Base-by-base conservation (phyloP, 2,113 vertebrate genomes). In the Gallinago media region DNA sequence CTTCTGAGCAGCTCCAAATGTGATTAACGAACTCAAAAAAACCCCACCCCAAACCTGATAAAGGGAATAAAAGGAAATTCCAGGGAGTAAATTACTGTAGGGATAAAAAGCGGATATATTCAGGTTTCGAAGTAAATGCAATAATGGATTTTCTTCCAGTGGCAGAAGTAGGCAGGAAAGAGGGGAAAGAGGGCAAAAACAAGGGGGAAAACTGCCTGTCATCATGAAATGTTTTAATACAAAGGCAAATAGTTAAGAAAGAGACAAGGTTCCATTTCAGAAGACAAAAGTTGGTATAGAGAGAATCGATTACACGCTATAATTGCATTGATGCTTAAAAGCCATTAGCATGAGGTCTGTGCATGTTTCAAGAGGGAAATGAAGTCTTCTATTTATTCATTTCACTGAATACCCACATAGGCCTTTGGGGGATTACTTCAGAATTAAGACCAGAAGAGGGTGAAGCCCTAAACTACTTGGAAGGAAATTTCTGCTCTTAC, bases 291-390 rank as follows among this genome's bases (percentile, higher is more conserved):
- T 54, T 55, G 23, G 34, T 74, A 88, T 18, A 71, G 62, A 84
- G 58, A 52, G n/a, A 91, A 94, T 94, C 19, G 21, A 94, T 92
- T 91, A 92, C 44, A 78, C n/a, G 22, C 65, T 85, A 21, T 85
- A 93, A 96, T 94, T 94, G 80, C 83, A 92, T 54, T 89, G 68
- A 89, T 87, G 85, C n/a, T 91, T 89, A 92, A 92, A 89, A 92
- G 83, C 75, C 54, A 87, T 94, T 95, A 94, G 44, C 68, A 46
- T 38, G 49, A 96, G 49, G 44, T 71, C 79, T 71, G 73, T 72
- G n/a, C 50, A 21, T 13, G 26, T 62, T 92, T 91, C 88, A 77
- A 86, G 82, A 88, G 50, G 29, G n/a, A 80, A 93, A 92, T 32
- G 31, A 6, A 90, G 72, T 23, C 61, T 58, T 91, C 68, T 91